Evolutionary conservation across 2,888 invertebrate species (phyloP).

Genomic region (Mythimna ferrago): DNA sequence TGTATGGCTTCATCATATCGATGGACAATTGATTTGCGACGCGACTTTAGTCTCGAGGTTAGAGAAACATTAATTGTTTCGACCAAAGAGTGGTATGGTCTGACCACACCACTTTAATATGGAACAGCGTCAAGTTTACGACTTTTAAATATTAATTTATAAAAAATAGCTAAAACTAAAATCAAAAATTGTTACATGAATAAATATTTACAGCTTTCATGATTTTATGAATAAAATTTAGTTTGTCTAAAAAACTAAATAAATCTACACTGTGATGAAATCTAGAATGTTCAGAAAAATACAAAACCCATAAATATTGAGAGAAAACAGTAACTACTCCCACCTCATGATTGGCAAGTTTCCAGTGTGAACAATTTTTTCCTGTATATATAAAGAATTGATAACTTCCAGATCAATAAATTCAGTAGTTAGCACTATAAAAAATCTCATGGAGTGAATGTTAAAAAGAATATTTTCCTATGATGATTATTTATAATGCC

Average conservation of each 20-base stretch:
- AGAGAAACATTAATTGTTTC: not conserved
- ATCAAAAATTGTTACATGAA: slow-evolving; percentile 9
- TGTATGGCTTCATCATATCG: slow-evolving; percentile 14
- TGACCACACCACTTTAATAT: not conserved
- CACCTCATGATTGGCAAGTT: slow-evolving; percentile 48
- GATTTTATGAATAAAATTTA: slow-evolving; percentile 9
- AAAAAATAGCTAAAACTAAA: not conserved
- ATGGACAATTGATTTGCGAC: slow-evolving; percentile 17
- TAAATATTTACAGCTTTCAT: slow-evolving; percentile 24
- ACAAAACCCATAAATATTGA: slow-evolving; percentile 21
- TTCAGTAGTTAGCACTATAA: slow-evolving; percentile 13
- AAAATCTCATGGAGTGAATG: slow-evolving; percentile 10
- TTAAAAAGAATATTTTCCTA: slow-evolving; percentile 5
- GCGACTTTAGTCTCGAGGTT: not conserved
- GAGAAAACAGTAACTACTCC: slow-evolving; percentile 38
- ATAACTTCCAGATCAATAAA: slow-evolving; percentile 28
- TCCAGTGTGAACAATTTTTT: slow-evolving; percentile 53
- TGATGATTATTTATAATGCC: not conserved
- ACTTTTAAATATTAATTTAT: not conserved
- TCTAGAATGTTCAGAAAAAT: slow-evolving; percentile 14
- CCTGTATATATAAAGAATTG: slow-evolving; percentile 7
- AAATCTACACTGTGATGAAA: not conserved
- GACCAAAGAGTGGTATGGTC: not conserved
- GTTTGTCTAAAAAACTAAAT: slow-evolving; percentile 11
- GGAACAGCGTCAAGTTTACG: not conserved